Evolutionary conservation across 2,888 invertebrate species (phyloP).

Genomic region (Leptinotarsa haldemani): DNA sequence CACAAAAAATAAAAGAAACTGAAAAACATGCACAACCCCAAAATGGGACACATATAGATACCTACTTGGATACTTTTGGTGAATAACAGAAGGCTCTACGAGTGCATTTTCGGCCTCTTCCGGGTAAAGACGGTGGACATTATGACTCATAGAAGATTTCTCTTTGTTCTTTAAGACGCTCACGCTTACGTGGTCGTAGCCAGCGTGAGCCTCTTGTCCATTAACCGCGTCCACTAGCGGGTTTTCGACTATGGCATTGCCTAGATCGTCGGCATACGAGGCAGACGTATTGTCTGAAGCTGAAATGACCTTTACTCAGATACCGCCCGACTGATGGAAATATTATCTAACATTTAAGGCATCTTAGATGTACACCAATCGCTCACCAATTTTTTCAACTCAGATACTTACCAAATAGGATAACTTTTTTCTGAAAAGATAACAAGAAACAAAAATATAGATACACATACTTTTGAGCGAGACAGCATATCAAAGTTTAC

Average conservation of each 20-base stretch:
- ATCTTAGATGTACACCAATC: constrained; percentile 39
- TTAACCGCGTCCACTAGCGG: constrained; percentile 71
- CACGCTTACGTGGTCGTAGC: constrained; percentile 66
- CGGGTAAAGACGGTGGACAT: constrained; percentile 56
- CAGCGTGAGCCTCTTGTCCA: constrained; percentile 67
- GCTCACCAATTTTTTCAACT: constrained; percentile 10
- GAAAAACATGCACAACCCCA: constrained; percentile 27
- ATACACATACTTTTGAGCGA: too few relatives aligned
- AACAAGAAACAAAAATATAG: too few relatives aligned
- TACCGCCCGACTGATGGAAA: constrained; percentile 57
- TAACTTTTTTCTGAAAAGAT: not conserved
- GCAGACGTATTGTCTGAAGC: constrained; percentile 70
- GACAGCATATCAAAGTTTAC: too few relatives aligned
- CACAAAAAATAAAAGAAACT: constrained; percentile 10
- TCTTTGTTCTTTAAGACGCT: constrained; percentile 65
- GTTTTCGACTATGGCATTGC: constrained; percentile 67
- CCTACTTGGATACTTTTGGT: constrained; percentile 65
- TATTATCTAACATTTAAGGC: constrained; percentile 34
- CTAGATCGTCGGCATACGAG: constrained; percentile 68
- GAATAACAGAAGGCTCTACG: constrained; percentile 55
- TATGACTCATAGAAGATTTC: constrained; percentile 52
- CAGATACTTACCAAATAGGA: not conserved
- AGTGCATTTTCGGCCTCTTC: constrained; percentile 57
- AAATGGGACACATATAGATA: constrained; percentile 45
- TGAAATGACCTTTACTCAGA: constrained; percentile 73